A percentile compares a stretch with the other conserved stretches of the same genome.
Evolutionary conservation across 2,888 invertebrate genomes (phyloP).

Genomic region (Entomobrya multifasciata): DNA sequence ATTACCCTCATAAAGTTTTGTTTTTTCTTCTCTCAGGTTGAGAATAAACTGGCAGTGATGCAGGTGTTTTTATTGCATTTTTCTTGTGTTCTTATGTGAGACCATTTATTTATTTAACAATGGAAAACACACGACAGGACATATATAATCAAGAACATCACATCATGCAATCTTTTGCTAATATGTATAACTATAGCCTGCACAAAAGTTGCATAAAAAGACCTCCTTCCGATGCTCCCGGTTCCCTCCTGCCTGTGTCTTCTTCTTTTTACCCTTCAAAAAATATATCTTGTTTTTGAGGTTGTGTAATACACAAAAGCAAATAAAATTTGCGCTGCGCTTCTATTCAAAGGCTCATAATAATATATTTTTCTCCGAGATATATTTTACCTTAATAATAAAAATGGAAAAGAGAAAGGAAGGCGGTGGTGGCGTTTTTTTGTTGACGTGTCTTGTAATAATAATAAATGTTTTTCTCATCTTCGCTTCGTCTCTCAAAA

Average conservation of each 20-base stretch:
- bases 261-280: neutral
- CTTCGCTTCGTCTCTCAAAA: constrained; percentile 3
- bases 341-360: neutral
- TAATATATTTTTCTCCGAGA: neutral
- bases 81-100: neutral
- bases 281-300: constrained; percentile 20
- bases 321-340: neutral
- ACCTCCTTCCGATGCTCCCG: constrained; percentile 50
- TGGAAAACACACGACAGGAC: constrained; percentile 29
- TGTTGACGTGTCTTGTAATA: constrained; percentile 46
- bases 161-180: constrained; percentile 24
- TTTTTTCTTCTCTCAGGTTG: neutral
- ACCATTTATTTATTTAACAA: constrained; percentile 38
- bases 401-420: neutral
- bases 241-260: neutral
- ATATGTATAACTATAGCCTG: neutral
- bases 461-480: constrained; percentile 25
- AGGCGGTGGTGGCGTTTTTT: neutral
- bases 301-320: constrained; percentile 1
- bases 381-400: neutral
- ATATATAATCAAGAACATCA: constrained; percentile 25
- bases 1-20: constrained; percentile 13
- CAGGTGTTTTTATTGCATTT: constrained; percentile 54
- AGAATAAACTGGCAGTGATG: constrained; percentile 26
- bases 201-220: constrained; percentile 30